Base-by-base conservation (phyloP, 2,797 vertebrate genomes). In the Hydrophis major region DNA sequence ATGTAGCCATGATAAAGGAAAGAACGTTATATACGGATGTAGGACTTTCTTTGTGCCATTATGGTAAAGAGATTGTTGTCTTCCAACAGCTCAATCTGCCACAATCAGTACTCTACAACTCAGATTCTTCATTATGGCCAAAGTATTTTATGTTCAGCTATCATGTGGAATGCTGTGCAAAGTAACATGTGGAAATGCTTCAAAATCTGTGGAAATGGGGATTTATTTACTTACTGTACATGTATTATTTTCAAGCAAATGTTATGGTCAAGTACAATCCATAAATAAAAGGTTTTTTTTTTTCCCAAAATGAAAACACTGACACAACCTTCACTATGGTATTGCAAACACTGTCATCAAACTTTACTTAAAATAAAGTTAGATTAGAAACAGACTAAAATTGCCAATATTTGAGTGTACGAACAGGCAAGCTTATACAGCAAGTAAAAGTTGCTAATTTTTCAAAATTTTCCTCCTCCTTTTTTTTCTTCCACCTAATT, bases 281-380 rank as follows among this genome's bases (percentile, higher is more conserved):
- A 96, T 96, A 98, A 98, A 97, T 96, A 97, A 89, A 89, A 96
- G 97, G 55, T 97, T 97, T 97, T 47, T 97, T 47, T 18, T 32
- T 32, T 1, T 0, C 12, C 66, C 97, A 97, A 96, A 97, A 98
- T 97, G 97, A 97, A 98, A 98, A 97, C 97, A 97, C 97, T 97
- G 97, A 97, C 97, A 98, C 98, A 98, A 98, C 98, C 98, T 98
- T 98, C 98, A 98, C 98, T 97, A 98, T 97, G 97, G 97, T 98
- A 98, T 98, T 98, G 97, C 97, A 98, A 98, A 97, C 97, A 97
- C 97, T 89, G 97, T 97, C 97, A 97, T 95, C 96, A 97, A 96
- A 96, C 92, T 93, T 93, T 95, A 92, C 94, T 96, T 95, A 78
- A 95, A 96, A 86, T 20, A 57, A 61, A 0, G 93, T 96, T 96